Conservation (phyloP, 2,797 vertebrate species). For the Onychomys arenicola region DNA sequence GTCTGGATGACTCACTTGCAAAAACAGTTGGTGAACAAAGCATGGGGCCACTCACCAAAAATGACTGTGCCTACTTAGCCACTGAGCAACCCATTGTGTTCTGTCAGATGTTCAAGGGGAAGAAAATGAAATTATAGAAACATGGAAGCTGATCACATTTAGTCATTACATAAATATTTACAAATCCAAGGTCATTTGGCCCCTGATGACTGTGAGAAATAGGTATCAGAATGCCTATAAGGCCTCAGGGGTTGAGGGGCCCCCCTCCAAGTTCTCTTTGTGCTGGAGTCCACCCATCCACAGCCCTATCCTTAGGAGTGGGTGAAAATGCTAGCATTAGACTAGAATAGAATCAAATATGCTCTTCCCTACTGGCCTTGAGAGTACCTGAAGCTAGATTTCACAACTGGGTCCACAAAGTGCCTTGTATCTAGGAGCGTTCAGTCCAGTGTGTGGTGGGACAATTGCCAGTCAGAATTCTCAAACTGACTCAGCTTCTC, state of each 20-base stretch:
- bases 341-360: background rate
- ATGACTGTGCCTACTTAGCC: background rate
- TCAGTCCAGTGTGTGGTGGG: background rate
- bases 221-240: background rate
- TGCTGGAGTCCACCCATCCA: background rate
- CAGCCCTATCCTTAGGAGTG: background rate
- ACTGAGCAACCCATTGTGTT: background rate
- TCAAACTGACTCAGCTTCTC: background rate
- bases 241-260: background rate
- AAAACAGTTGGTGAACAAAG: background rate
- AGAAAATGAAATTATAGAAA: background rate
- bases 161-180: slow-evolving; percentile 34
- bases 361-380: background rate
- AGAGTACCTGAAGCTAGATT: background rate
- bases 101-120: slow-evolving; percentile 33
- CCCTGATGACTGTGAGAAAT: background rate
- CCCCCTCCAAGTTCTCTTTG: slow-evolving; percentile 5
- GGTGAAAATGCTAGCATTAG: background rate
- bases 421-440: background rate
- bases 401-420: background rate
- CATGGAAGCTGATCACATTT: background rate
- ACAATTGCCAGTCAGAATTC: background rate
- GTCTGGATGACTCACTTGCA: slow-evolving; percentile 4
- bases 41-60: background rate
- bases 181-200: background rate